A percentile compares a stretch with the other conserved stretches of the same genome.
Evolutionary conservation across 2,113 vertebrate species (phyloP).

Genomic region (Eublepharis macularius): DNA sequence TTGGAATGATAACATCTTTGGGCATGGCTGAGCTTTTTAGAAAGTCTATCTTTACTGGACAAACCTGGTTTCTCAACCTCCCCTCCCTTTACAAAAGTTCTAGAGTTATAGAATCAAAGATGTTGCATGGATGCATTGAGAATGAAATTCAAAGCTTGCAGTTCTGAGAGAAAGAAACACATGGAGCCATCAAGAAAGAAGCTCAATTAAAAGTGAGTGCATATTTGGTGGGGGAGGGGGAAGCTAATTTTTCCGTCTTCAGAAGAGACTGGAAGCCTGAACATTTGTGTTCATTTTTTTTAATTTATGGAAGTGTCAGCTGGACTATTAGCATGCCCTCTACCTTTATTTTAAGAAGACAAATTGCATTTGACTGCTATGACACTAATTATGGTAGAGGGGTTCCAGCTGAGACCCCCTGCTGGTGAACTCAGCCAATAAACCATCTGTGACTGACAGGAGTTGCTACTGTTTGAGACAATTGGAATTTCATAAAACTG

Average conservation of each 20-base stretch:
- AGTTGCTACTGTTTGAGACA: constrained; percentile 57
- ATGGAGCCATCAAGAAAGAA: too few relatives aligned
- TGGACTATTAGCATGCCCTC: constrained; percentile 64
- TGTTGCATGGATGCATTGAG: neutral
- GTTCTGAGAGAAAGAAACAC: neutral
- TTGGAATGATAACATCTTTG: too few relatives aligned
- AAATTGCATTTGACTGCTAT: constrained; percentile 75
- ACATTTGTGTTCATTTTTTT: constrained; percentile 34
- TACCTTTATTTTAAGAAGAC: constrained; percentile 63
- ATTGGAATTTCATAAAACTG: constrained; percentile 58
- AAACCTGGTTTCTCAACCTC: neutral
- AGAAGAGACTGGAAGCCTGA: constrained; percentile 52
- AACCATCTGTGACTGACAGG: constrained; percentile 70
- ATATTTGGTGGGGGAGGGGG: fast-evolving
- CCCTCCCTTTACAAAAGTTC: neutral
- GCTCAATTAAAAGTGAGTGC: neutral
- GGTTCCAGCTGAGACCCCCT: constrained; percentile 68
- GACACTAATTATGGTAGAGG: constrained; percentile 71
- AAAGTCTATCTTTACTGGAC: too few relatives aligned
- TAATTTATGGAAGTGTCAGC: constrained; percentile 55
- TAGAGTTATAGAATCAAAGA: neutral
- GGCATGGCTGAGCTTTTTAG: too few relatives aligned
- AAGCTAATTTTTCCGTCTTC: neutral
- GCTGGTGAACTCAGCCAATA: constrained; percentile 51
- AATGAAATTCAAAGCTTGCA: neutral